Percentiles rank a stretch among this genome's conserved stretches.
Evolutionary conservation across 2,113 vertebrate species (phyloP).

Genomic region (Passer domesticus): DNA sequence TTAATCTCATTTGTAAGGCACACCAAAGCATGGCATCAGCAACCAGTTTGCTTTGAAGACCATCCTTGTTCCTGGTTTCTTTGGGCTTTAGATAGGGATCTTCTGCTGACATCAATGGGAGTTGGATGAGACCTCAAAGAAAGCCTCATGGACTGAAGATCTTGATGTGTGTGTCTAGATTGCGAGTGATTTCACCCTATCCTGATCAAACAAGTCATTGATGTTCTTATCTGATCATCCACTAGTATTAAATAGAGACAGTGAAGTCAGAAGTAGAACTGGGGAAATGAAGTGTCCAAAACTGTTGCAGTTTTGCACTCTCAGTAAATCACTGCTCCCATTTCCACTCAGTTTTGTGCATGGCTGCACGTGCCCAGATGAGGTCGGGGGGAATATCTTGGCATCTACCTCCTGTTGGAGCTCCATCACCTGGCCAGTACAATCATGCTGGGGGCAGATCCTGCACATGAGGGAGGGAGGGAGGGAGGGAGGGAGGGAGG

Average conservation of each 20-base stretch:
- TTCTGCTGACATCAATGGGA: not conserved
- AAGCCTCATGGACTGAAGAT: not conserved
- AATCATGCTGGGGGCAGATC: not conserved
- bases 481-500: not conserved
- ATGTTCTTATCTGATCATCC: not conserved
- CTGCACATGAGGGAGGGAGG: not conserved
- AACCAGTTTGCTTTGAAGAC: not conserved
- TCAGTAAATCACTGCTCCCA: not conserved
- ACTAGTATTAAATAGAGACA: not conserved
- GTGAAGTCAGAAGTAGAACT: not conserved
- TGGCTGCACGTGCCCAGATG: accelerated
- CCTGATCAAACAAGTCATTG: not conserved
- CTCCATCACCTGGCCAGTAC: not conserved
- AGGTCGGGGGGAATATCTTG: accelerated
- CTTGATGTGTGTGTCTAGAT: not conserved
- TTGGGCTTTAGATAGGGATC: constrained; percentile 9
- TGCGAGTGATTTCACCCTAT: not conserved
- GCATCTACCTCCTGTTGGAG: not conserved
- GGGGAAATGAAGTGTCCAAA: not conserved
- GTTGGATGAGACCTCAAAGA: not conserved
- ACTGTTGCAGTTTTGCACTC: not conserved
- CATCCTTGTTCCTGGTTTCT: not conserved
- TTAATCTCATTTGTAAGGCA: not conserved
- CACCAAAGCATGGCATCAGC: not conserved
- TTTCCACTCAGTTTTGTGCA: accelerated